phyloP scores from a whole-genome alignment of 1,140 invertebrate species.

The Hycleus cichorii region DNA sequence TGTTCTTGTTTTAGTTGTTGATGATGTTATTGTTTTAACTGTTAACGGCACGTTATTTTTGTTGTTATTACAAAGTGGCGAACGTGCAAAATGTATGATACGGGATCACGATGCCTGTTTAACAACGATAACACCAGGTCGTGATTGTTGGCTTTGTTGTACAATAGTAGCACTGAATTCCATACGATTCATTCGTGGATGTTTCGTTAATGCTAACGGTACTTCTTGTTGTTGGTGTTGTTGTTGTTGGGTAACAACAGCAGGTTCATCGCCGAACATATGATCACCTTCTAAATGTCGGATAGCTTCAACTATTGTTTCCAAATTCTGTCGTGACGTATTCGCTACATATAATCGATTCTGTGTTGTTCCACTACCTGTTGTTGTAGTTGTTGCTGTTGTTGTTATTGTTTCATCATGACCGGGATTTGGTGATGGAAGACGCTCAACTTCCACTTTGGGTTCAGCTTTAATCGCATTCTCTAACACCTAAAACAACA shows the following conservation, averaged over 20 bases:
- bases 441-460: slow-evolving; percentile 72
- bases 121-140: slow-evolving; percentile 79
- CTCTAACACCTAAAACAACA: slow-evolving; percentile 45
- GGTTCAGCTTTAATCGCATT: slow-evolving; percentile 80
- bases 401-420: slow-evolving; percentile 43
- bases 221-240: slow-evolving; percentile 49
- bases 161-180: slow-evolving; percentile 46
- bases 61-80: background rate
- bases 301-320: slow-evolving; percentile 97
- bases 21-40: no score
- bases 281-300: slow-evolving; percentile 93
- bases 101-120: slow-evolving; percentile 58
- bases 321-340: slow-evolving; percentile 85
- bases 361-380: slow-evolving; percentile 30
- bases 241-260: slow-evolving; percentile 47
- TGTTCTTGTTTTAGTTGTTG: no score
- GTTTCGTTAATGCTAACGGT: slow-evolving; percentile 67
- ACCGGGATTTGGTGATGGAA: slow-evolving; percentile 50
- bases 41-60: background rate
- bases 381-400: no score
- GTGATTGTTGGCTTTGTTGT: slow-evolving; percentile 55
- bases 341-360: slow-evolving; percentile 63
- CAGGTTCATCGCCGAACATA: slow-evolving; percentile 68
- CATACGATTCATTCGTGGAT: slow-evolving; percentile 53
- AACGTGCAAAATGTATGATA: slow-evolving; percentile 31